Percentiles rank a stretch among this genome's conserved stretches.
phyloP scores from a whole-genome alignment of 2,888 invertebrate species.

The Neoitamus cyanurus region DNA sequence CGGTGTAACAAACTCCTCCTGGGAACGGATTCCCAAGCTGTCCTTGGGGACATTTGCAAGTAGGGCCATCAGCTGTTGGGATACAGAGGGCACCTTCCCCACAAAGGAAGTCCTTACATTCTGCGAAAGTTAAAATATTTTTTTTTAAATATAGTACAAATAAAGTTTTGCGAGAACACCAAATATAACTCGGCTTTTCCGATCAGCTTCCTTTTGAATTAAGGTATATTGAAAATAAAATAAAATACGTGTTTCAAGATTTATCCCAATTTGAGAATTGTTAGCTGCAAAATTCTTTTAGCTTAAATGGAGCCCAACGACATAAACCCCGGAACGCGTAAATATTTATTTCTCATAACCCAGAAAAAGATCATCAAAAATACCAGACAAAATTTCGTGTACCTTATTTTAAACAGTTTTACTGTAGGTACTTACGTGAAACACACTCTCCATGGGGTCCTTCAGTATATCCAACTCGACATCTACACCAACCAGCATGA shows the following conservation, averaged over 20 bases:
- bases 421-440: constrained; percentile 72
- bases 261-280: too few species aligned
- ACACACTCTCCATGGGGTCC: constrained; percentile 84
- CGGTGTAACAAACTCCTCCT: constrained; percentile 85
- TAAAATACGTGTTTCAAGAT: too few species aligned
- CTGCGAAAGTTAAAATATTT: constrained; percentile 39
- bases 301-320: too few species aligned
- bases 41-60: constrained; percentile 88
- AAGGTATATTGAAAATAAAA: too few species aligned
- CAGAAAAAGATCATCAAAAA: too few species aligned
- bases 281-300: too few species aligned
- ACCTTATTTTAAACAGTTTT: neutral
- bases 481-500: constrained; percentile 90
- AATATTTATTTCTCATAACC: too few species aligned
- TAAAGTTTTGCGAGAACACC: too few species aligned
- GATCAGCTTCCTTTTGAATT: too few species aligned
- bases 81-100: constrained; percentile 87
- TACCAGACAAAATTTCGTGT: too few species aligned
- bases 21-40: constrained; percentile 92
- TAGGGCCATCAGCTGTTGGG: constrained; percentile 84
- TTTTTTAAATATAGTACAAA: neutral
- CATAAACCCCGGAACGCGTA: too few species aligned
- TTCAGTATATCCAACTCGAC: constrained; percentile 84
- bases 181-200: too few species aligned
- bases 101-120: constrained; percentile 73